A percentile compares a stretch with the other conserved stretches of the same genome.
Conservation (phyloP, 2,888 invertebrate species). For the Rhogogaster chlorosoma region DNA sequence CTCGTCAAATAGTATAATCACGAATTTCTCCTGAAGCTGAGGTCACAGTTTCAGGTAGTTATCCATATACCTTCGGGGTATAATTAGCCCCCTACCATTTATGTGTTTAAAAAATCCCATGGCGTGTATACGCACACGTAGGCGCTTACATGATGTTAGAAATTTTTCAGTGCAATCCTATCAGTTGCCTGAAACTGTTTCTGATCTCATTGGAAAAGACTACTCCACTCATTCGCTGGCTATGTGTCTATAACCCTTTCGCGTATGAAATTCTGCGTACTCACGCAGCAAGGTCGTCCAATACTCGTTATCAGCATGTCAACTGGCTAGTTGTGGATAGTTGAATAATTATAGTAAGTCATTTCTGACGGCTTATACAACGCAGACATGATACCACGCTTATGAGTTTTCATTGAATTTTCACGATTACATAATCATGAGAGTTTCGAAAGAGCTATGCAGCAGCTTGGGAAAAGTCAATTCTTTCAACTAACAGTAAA, state of each 20-base stretch:
- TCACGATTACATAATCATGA: too few species aligned
- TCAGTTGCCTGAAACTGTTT: too few species aligned
- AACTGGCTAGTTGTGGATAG: too few species aligned
- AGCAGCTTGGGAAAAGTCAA: background rate
- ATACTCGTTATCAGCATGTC: background rate
- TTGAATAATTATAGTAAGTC: background rate
- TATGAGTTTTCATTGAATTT: background rate
- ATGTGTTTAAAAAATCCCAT: background rate
- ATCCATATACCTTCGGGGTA: background rate
- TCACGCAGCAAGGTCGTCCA: background rate
- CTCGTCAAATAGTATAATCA: slow-evolving; percentile 68
- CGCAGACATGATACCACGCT: background rate
- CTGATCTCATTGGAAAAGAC: too few species aligned
- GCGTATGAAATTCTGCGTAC: background rate
- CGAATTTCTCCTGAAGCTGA: slow-evolving; percentile 75
- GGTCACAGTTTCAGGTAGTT: background rate
- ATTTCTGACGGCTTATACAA: background rate
- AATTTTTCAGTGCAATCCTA: too few species aligned
- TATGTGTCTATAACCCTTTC: background rate
- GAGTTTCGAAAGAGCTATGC: background rate
- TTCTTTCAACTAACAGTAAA: too few species aligned
- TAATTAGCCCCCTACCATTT: background rate
- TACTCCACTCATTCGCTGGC: background rate
- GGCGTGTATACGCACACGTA: too few species aligned
- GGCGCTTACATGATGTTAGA: too few species aligned